These are phyloP conservation scores for Camponotus floridanus DNA, from an alignment of 1,140 invertebrate genomes.

Conservation along the genomic window DNA sequence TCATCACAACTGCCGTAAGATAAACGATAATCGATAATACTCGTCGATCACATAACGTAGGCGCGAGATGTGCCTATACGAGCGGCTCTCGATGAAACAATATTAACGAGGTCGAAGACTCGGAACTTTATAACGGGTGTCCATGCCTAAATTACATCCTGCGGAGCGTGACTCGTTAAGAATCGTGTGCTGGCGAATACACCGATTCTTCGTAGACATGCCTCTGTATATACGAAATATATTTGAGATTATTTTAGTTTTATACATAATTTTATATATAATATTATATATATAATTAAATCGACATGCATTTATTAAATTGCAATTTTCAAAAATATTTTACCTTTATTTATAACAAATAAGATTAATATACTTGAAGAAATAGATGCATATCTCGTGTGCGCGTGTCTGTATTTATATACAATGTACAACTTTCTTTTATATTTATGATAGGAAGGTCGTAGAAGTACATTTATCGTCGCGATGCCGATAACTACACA, in stretches of 20 bases:
- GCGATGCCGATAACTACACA: constrained; percentile 28
- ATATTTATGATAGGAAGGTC: not conserved
- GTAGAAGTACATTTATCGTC: not conserved
- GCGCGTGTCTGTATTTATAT: too few relatives aligned
- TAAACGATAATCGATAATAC: constrained; percentile 19
- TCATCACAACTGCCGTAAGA: not conserved
- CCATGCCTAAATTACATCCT: constrained; percentile 10
- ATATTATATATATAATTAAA: not conserved
- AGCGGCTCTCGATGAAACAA: constrained; percentile 6
- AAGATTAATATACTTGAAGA: not conserved
- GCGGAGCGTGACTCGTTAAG: not conserved
- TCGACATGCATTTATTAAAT: not conserved
- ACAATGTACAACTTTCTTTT: not conserved
- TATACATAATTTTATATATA: not conserved
- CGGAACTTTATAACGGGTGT: constrained; percentile 3
- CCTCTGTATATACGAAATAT: not conserved
- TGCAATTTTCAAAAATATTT: too few relatives aligned
- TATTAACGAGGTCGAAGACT: constrained; percentile 12
- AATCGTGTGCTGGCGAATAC: not conserved
- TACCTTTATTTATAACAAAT: not conserved
- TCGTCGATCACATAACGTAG: not conserved
- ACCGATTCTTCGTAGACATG: not conserved
- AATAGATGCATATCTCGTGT: not conserved
- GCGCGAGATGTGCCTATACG: not conserved
- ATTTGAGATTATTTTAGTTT: not conserved